phyloP scores from a whole-genome alignment of 1,140 invertebrate genomes.

The Rhizoglyphus robini region DNA sequence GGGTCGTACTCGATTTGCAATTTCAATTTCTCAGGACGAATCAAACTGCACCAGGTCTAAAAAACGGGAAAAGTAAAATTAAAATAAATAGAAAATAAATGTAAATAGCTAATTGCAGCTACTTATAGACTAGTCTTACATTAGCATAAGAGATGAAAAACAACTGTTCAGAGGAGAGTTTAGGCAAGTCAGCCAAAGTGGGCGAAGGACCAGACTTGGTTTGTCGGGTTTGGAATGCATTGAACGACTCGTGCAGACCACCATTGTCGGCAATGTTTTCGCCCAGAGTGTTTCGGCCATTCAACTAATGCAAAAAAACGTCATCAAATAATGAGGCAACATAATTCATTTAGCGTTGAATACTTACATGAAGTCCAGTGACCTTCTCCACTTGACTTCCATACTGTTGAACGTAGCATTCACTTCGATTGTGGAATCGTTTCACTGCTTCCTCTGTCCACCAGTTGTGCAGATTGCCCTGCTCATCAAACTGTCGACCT shows the following conservation, averaged over 20 bases:
- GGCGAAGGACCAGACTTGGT: slow-evolving; percentile 6
- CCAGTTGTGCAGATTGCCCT: slow-evolving; percentile 21
- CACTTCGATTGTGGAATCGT: slow-evolving; percentile 15
- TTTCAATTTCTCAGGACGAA: slow-evolving; percentile 27
- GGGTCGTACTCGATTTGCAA: slow-evolving; percentile 27
- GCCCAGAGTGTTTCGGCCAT: slow-evolving; percentile 18
- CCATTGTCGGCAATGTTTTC: slow-evolving; percentile 36
- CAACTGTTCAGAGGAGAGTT: slow-evolving; percentile 22
- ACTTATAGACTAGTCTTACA: no score
- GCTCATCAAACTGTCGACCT: slow-evolving; percentile 20
- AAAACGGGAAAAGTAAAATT: neutral
- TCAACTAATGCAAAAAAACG: slow-evolving; percentile 29
- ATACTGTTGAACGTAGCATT: slow-evolving; percentile 23
- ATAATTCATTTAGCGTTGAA: neutral
- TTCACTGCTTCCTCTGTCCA: slow-evolving; percentile 24
- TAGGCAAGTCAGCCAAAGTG: slow-evolving; percentile 15
- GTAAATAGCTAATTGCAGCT: no score
- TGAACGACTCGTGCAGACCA: slow-evolving; percentile 43
- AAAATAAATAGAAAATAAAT: no score
- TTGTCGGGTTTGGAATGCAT: slow-evolving; percentile 21
- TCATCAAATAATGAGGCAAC: neutral
- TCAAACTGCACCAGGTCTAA: slow-evolving; percentile 27
- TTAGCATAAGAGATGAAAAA: slow-evolving; percentile 27
- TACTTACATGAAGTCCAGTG: neutral
- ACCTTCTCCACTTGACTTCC: neutral